Percentiles rank a stretch among this genome's conserved stretches.
Evolutionary conservation across 2,797 vertebrate species (phyloP).

Genomic region (Oreonectes daqikongensis): DNA sequence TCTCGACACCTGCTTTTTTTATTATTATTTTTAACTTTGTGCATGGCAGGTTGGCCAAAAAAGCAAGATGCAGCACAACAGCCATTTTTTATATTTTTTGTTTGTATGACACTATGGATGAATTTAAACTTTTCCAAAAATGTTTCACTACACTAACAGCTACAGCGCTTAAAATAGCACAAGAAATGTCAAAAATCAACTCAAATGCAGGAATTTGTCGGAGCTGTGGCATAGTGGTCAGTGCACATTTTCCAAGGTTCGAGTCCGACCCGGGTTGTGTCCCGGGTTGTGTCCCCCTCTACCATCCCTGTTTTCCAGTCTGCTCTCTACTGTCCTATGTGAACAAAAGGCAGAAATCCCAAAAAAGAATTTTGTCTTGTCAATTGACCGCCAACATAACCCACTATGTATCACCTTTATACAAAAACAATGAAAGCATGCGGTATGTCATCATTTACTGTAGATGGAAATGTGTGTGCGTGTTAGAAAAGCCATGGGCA

Average conservation of each 20-base stretch:
- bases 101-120: background rate
- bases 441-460: background rate
- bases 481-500: constrained; percentile 41
- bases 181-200: background rate
- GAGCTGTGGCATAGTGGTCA: too few species aligned
- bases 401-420: too few species aligned
- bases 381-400: too few species aligned
- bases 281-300: too few species aligned
- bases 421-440: background rate
- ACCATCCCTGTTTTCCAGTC: too few species aligned
- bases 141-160: background rate
- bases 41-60: background rate
- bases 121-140: background rate
- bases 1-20: too few species aligned
- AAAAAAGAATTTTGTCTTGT: too few species aligned
- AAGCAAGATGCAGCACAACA: background rate
- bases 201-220: too few species aligned
- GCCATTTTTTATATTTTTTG: background rate
- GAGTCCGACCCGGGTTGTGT: too few species aligned
- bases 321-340: too few species aligned
- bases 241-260: too few species aligned
- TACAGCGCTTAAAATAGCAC: background rate
- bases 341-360: too few species aligned
- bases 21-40: background rate
- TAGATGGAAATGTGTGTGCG: constrained; percentile 17